A percentile compares a stretch with the other conserved stretches of the same genome.
Conservation (phyloP, 2,888 invertebrate species). For the Drosophila suboccidentalis region DNA sequence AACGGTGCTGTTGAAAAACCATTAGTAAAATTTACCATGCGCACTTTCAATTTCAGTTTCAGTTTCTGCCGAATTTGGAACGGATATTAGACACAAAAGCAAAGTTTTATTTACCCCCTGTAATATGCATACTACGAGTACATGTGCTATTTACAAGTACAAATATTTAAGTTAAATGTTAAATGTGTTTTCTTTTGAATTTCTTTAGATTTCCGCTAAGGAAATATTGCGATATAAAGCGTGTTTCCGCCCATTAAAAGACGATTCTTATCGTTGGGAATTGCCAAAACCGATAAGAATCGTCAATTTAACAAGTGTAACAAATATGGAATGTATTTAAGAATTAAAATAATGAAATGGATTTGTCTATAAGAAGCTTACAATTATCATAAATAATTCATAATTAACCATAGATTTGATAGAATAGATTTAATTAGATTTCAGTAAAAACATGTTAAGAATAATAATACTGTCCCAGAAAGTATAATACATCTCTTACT, state of each 20-base stretch:
- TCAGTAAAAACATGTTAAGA: background rate
- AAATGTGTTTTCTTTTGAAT: constrained; percentile 16
- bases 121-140: background rate
- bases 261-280: constrained; percentile 20
- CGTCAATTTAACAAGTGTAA: background rate
- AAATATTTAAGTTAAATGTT: constrained; percentile 1
- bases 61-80: constrained; percentile 51
- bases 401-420: background rate
- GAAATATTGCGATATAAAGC: constrained; percentile 19
- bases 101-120: background rate
- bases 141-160: constrained; percentile 6
- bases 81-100: constrained; percentile 65
- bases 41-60: constrained; percentile 59
- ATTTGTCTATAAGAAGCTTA: constrained; percentile 14
- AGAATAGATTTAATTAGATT: background rate
- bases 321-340: background rate
- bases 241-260: constrained; percentile 22
- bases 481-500: too few species aligned
- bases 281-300: constrained; percentile 22
- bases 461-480: too few species aligned
- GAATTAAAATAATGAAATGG: constrained; percentile 12
- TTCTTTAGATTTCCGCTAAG: constrained; percentile 29
- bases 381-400: constrained; percentile 6
- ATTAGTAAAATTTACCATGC: constrained; percentile 66
- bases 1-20: constrained; percentile 39